Base-by-base conservation (phyloP, 2,113 vertebrate species). In the Elgaria multicarinata region DNA sequence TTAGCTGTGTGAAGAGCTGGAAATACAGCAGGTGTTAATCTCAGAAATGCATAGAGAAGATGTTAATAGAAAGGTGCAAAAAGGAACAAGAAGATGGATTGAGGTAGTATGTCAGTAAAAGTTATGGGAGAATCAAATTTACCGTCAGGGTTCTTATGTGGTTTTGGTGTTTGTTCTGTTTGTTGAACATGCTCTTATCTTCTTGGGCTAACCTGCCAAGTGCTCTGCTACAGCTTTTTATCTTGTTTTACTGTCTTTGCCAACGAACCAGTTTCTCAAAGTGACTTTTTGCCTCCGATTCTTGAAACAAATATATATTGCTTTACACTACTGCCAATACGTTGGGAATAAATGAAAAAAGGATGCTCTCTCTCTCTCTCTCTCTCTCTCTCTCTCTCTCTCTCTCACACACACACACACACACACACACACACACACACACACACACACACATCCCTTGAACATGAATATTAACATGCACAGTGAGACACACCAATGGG, bases 11-110 rank as follows among this genome's bases (percentile, higher is more conserved):
- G 50, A 79, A 44, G 83, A 74, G 44, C 28, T 42, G 46, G 9
- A 93, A 83, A 89, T 74, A 91, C 89, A 24, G 87, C 55, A 88
- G 80, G 83, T 91, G 89, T 92, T 82, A 93, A 92, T 92, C 93
- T 94, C 78, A 67, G 74, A 88, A 90, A 66, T 33, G 90, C 42
- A 50, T 75, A 74, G 44, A 50, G 44, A 85, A 90, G 86, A 88
- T 89, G 76, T 81, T 91, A 91, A 94, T 87, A 88, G 86, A 80
- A 76, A 91, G 88, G 78, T 46, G 46, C n/a, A n/a, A n/a, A n/a
- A n/a, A 33, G 13, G 26, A 53, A 10, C 50, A 58, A 44, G 44
- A 71, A 50, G 79, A 87, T 93, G 81, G 42, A 92, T 39, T 16
- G 3, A 28, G 82, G 31, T 24, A n/a, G 62, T 26, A 69, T 87